These are phyloP conservation scores for Germaria angustata DNA, from an alignment of 2,888 invertebrate genomes.

Conservation along the genomic window DNA sequence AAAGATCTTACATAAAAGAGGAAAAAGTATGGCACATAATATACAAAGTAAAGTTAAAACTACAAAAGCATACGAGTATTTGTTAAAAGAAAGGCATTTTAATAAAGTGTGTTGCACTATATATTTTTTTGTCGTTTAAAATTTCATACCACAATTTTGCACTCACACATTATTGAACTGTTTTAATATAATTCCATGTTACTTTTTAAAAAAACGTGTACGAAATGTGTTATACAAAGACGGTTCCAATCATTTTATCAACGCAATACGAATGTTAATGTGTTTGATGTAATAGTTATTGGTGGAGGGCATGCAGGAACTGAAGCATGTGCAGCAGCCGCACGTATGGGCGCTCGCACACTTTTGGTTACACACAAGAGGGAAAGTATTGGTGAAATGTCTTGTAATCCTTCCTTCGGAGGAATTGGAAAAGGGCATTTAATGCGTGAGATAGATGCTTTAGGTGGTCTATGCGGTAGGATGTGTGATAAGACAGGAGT, in stretches of 20 bases:
- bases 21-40: too few relatives aligned
- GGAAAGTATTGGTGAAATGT: constrained; percentile 94
- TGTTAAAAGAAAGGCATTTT: too few relatives aligned
- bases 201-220: neutral
- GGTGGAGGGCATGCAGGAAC: constrained; percentile 96
- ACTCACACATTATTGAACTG: too few relatives aligned
- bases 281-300: constrained; percentile 88
- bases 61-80: too few relatives aligned
- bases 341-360: constrained; percentile 90
- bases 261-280: neutral
- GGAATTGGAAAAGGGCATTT: constrained; percentile 95
- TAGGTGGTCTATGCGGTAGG: constrained; percentile 90
- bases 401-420: constrained; percentile 95
- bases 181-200: constrained; percentile 44
- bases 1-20: too few relatives aligned
- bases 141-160: too few relatives aligned
- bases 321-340: constrained; percentile 91
- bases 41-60: too few relatives aligned
- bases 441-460: constrained; percentile 92
- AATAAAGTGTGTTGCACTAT: too few relatives aligned
- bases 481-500: constrained; percentile 91
- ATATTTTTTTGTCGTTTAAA: too few relatives aligned
- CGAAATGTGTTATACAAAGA: neutral
- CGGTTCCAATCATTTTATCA: neutral
- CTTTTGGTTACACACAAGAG: constrained; percentile 91